A percentile compares a stretch with the other conserved stretches of the same genome.
Evolutionary conservation across 2,113 vertebrate genomes (phyloP).

Genomic region (Amphiprion ocellaris): DNA sequence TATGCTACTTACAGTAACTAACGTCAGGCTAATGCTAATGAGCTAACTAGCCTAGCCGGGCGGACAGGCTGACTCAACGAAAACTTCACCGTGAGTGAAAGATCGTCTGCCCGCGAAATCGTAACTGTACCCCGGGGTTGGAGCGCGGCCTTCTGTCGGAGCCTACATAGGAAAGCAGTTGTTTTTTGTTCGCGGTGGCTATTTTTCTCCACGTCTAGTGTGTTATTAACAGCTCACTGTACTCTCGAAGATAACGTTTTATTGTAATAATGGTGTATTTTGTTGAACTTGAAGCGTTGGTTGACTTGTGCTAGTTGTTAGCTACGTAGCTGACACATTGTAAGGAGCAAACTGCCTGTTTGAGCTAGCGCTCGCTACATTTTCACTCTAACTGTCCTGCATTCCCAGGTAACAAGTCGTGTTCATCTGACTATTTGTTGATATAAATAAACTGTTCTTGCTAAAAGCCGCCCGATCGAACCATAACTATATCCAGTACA

Average conservation of each 20-base stretch:
- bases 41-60: slow-evolving; percentile 50
- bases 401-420: too few species aligned
- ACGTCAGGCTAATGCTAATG: neutral
- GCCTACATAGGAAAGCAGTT: accelerated
- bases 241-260: neutral
- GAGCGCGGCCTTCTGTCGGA: slow-evolving; percentile 6
- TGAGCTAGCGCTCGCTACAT: neutral
- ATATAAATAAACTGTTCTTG: too few species aligned
- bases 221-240: accelerated
- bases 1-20: too few species aligned
- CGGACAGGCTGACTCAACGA: accelerated
- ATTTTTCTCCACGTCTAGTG: neutral
- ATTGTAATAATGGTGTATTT: neutral
- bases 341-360: too few species aligned
- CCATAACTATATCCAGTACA: neutral
- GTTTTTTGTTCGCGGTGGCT: neutral
- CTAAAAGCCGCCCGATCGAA: too few species aligned
- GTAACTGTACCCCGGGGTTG: slow-evolving; percentile 19
- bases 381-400: neutral
- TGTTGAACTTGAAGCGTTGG: neutral
- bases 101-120: accelerated
- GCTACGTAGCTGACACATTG: neutral
- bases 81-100: neutral
- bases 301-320: slow-evolving; percentile 11
- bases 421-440: too few species aligned